Evolutionary conservation across 2,888 invertebrate species (phyloP).

Genomic region (Sylvicola cinctus): DNA sequence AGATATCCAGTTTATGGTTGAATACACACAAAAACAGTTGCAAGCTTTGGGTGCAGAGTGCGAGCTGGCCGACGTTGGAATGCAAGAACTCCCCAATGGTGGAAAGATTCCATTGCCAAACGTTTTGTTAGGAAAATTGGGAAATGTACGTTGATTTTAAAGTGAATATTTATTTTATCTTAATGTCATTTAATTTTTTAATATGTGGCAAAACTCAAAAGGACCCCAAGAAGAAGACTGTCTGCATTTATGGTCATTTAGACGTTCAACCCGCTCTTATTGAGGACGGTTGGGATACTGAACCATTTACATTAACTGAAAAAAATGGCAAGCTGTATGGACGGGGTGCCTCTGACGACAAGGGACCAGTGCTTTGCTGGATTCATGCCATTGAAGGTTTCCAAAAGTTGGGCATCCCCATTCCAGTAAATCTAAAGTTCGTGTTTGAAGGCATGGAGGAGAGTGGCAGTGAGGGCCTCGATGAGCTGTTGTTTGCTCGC

Average conservation of each 20-base stretch:
- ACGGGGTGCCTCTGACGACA: conserved; percentile 84
- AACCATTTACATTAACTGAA: conserved; percentile 81
- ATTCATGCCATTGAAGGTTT: conserved; percentile 81
- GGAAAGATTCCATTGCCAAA: conserved; percentile 61
- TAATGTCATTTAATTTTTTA: not conserved
- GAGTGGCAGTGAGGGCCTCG: conserved; percentile 88
- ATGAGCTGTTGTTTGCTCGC: conserved; percentile 49
- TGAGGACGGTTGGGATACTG: conserved; percentile 89
- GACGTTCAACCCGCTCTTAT: conserved; percentile 92
- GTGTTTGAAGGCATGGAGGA: conserved; percentile 98
- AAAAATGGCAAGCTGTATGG: conserved; percentile 77
- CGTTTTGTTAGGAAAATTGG: conserved; percentile 58
- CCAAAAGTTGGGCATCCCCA: conserved; percentile 41
- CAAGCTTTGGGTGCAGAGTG: conserved; percentile 47
- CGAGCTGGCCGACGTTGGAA: conserved; percentile 56
- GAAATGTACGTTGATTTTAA: conserved; percentile 29
- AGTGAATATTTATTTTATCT: not conserved
- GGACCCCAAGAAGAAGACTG: conserved; percentile 76
- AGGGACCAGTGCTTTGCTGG: conserved; percentile 90
- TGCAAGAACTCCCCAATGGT: conserved; percentile 50
- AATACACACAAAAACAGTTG: conserved; percentile 55
- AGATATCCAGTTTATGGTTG: conserved; percentile 66
- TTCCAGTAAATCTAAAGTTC: conserved; percentile 68
- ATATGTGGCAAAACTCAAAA: conserved; percentile 9
- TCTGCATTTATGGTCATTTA: conserved; percentile 89